Evolutionary conservation across 2,888 invertebrate genomes (phyloP).

Genomic region (Helobdella robusta): DNA sequence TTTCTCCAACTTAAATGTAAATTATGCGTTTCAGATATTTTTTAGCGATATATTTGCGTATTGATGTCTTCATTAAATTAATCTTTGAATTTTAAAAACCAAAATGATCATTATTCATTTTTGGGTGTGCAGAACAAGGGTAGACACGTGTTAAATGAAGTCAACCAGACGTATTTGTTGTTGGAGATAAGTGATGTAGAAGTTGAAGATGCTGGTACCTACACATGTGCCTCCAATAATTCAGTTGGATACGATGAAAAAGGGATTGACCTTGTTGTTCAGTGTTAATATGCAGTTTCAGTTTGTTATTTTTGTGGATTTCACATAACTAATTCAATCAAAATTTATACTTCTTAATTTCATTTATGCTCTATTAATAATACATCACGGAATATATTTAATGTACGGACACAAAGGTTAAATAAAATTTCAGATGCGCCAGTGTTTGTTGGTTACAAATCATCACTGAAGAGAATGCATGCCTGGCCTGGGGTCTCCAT

Average conservation of each 20-base stretch:
- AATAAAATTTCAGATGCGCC: not conserved
- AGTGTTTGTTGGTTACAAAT: not conserved
- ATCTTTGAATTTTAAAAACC: not conserved
- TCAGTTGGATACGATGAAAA: slow-evolving; percentile 33
- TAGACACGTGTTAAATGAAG: no score
- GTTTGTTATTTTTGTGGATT: no score
- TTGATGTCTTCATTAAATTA: not conserved
- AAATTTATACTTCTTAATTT: no score
- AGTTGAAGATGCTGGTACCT: slow-evolving; percentile 35
- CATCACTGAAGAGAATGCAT: slow-evolving; percentile 19
- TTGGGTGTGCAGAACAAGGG: slow-evolving; percentile 27
- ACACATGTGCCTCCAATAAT: slow-evolving; percentile 39
- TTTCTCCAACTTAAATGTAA: no score
- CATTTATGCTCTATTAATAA: no score
- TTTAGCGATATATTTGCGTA: no score
- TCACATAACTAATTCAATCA: no score
- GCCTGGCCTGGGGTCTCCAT: slow-evolving; percentile 20
- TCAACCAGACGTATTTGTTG: no score
- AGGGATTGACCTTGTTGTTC: slow-evolving; percentile 35
- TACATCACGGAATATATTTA: no score
- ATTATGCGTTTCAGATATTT: no score
- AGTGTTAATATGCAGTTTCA: slow-evolving; percentile 35
- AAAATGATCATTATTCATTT: not conserved
- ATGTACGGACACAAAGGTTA: not conserved
- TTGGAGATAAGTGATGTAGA: not conserved